Conservation (phyloP, 2,113 vertebrate species). For the Dendrocopos noguchii region DNA sequence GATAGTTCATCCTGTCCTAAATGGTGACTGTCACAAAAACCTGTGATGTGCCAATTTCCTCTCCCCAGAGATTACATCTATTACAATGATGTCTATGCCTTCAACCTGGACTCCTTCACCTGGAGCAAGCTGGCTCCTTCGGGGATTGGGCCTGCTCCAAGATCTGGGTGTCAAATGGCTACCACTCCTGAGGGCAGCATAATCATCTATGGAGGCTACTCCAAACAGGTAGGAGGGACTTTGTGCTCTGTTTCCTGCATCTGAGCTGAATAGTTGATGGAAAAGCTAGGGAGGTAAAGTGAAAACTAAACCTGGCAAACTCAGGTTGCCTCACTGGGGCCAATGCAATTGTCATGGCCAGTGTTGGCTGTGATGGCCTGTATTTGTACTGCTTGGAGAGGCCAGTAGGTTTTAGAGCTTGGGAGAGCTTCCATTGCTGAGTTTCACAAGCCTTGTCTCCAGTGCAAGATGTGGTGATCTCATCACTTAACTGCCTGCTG, state of each 20-base stretch:
- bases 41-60: background rate
- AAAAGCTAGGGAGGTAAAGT: background rate
- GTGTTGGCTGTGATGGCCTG: background rate
- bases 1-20: background rate
- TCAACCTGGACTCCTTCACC: conserved; percentile 88
- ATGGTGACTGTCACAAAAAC: background rate
- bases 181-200: conserved; percentile 81
- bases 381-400: background rate
- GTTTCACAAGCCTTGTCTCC: background rate
- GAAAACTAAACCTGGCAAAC: background rate
- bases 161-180: conserved; percentile 90
- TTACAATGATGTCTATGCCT: conserved; percentile 90
- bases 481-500: background rate
- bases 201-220: conserved; percentile 94
- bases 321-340: background rate
- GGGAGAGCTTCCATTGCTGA: background rate
- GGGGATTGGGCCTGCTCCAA: conserved; percentile 81
- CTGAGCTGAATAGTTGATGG: background rate
- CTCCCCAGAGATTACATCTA: conserved; percentile 91
- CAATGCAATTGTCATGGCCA: fast-evolving
- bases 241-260: background rate
- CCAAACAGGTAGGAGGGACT: conserved; percentile 84
- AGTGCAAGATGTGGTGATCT: background rate
- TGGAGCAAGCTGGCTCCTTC: conserved; percentile 86
- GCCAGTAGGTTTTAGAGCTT: background rate